A percentile compares a stretch with the other conserved stretches of the same genome.
These are phyloP conservation scores for Premnoplex brunnescens DNA, from an alignment of 2,797 vertebrate species.

Conservation along the genomic window DNA sequence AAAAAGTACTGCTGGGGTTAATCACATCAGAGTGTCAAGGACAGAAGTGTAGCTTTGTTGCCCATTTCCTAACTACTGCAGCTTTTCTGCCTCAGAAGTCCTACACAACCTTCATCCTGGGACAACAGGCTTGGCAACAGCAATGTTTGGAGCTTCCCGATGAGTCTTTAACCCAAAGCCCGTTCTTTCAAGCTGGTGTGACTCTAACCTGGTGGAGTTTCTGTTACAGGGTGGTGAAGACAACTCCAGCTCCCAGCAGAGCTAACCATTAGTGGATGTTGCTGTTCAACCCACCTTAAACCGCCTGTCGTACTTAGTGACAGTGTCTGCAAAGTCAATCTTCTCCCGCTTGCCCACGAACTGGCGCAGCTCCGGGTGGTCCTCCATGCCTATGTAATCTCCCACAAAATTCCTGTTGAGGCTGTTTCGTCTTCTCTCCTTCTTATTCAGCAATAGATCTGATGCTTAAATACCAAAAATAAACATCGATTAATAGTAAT, in stretches of 20 bases:
- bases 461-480: constrained; percentile 81
- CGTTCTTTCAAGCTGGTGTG: background rate
- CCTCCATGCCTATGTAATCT: constrained; percentile 97
- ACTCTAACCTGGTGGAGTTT: background rate
- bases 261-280: background rate
- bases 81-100: background rate
- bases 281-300: constrained; percentile 85
- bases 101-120: background rate
- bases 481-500: background rate
- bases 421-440: constrained; percentile 94
- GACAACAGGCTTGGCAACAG: background rate
- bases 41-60: background rate
- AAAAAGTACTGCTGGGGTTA: background rate
- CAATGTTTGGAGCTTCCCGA: background rate
- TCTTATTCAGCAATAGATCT: constrained; percentile 92
- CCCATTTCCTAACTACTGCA: background rate
- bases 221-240: background rate
- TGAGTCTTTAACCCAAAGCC: background rate
- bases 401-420: constrained; percentile 98
- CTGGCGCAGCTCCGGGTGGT: constrained; percentile 91
- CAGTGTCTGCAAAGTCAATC: constrained; percentile 94
- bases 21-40: background rate
- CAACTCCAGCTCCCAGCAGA: background rate
- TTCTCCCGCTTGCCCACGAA: constrained; percentile 95
- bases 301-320: constrained; percentile 93